Evolutionary conservation across 1,140 invertebrate genomes (phyloP).

Genomic region (Trypoxylus dichotomus): DNA sequence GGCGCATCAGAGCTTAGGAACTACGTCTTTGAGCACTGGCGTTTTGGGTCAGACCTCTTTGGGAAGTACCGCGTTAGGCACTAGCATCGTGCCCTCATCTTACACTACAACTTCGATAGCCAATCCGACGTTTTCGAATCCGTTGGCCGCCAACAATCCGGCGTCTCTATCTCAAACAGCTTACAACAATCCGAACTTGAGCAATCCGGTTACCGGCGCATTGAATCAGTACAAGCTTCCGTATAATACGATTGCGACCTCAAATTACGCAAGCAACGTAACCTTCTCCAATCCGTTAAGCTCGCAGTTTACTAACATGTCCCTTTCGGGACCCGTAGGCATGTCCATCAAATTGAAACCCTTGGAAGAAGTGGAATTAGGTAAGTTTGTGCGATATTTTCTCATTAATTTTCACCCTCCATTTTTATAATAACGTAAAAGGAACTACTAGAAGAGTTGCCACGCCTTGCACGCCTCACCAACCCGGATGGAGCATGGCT

Average conservation of each 20-base stretch:
- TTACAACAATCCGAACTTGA: constrained; percentile 47
- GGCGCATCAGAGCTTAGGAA: constrained; percentile 4
- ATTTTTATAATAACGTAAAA: constrained; percentile 48
- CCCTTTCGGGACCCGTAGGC: constrained; percentile 52
- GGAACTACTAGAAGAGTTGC: constrained; percentile 59
- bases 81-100: constrained; percentile 51
- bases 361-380: constrained; percentile 68
- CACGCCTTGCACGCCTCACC: constrained; percentile 65
- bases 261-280: constrained; percentile 47
- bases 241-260: constrained; percentile 42
- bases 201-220: constrained; percentile 43
- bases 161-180: constrained; percentile 37
- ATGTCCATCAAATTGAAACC: constrained; percentile 69
- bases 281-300: constrained; percentile 52
- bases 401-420: not conserved
- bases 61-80: constrained; percentile 29
- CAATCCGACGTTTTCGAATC: constrained; percentile 64
- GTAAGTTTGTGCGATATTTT: constrained; percentile 40
- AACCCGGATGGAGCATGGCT: constrained; percentile 58
- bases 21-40: not conserved
- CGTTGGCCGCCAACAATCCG: constrained; percentile 55
- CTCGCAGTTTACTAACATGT: constrained; percentile 51
- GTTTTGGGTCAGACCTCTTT: not conserved
- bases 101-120: constrained; percentile 57
- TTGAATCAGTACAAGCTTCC: constrained; percentile 39